Conservation (phyloP, 2,797 vertebrate species). For the Enteromius viviparus region DNA sequence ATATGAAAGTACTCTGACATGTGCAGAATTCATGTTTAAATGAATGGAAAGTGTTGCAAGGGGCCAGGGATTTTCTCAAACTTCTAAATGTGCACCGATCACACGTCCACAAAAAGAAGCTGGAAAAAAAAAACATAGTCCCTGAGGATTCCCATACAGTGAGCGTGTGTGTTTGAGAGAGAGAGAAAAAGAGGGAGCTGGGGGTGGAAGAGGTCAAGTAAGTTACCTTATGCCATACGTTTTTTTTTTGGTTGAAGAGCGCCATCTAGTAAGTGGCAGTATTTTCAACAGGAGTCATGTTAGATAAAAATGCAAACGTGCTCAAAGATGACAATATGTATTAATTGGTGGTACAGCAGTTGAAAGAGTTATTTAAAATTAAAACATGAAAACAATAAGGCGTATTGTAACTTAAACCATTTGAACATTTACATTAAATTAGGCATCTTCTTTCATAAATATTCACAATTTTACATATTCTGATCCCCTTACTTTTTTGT, state of each 20-base stretch:
- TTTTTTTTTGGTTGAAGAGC: constrained; percentile 28
- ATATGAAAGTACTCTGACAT: constrained; percentile 32
- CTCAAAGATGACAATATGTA: background rate
- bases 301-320: too few species aligned
- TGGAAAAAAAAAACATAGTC: constrained; percentile 9
- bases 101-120: constrained; percentile 39
- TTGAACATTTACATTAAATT: background rate
- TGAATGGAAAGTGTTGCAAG: constrained; percentile 40
- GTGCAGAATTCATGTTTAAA: constrained; percentile 28
- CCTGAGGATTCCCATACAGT: background rate
- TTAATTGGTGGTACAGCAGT: background rate
- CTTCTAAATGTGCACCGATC: constrained; percentile 26
- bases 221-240: background rate
- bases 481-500: too few species aligned
- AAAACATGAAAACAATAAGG: constrained; percentile 1
- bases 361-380: background rate
- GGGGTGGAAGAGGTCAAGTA: constrained; percentile 16
- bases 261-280: constrained; percentile 40
- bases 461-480: background rate
- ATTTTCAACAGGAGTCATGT: background rate
- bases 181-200: background rate
- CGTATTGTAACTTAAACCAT: background rate
- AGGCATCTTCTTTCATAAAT: background rate
- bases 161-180: background rate
- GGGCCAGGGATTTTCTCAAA: constrained; percentile 36